Evolutionary conservation across 1,140 invertebrate genomes (phyloP).

Genomic region (Cephus cinctus): DNA sequence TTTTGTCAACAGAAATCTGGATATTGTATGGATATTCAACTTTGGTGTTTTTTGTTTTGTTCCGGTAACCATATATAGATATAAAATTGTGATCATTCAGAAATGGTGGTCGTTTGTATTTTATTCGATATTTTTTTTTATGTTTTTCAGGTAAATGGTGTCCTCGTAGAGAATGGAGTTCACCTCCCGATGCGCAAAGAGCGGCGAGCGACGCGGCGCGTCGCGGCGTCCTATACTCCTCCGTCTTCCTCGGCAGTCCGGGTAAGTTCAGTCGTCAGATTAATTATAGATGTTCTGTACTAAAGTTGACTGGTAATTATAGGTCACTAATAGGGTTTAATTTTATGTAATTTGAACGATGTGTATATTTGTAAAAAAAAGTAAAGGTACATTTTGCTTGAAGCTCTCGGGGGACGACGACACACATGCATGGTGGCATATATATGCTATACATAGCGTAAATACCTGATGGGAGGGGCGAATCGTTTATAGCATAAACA

Average conservation of each 20-base stretch:
- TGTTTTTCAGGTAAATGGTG: constrained; percentile 82
- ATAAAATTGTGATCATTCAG: too few relatives aligned
- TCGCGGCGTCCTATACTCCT: constrained; percentile 78
- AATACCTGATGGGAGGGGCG: constrained; percentile 48
- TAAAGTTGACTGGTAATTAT: background rate
- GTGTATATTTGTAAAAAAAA: too few relatives aligned
- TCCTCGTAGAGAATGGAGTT: constrained; percentile 82
- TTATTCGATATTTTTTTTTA: constrained; percentile 23
- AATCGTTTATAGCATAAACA: constrained; percentile 48
- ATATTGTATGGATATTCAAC: too few relatives aligned
- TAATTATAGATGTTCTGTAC: background rate
- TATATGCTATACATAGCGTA: too few relatives aligned
- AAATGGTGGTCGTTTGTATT: too few relatives aligned
- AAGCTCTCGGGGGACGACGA: too few relatives aligned
- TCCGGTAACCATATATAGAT: too few relatives aligned
- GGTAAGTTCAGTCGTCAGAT: constrained; percentile 67
- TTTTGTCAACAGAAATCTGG: too few relatives aligned
- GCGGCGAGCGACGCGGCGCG: constrained; percentile 72
- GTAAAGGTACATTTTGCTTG: too few relatives aligned
- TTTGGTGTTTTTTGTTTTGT: too few relatives aligned
- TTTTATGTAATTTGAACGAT: too few relatives aligned
- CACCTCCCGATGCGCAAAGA: constrained; percentile 73
- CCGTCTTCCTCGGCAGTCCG: constrained; percentile 86
- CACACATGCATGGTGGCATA: background rate
- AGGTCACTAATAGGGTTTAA: background rate